Base-by-base conservation (phyloP, 1,140 invertebrate species). In the Pseudomyrmex sp. region DNA sequence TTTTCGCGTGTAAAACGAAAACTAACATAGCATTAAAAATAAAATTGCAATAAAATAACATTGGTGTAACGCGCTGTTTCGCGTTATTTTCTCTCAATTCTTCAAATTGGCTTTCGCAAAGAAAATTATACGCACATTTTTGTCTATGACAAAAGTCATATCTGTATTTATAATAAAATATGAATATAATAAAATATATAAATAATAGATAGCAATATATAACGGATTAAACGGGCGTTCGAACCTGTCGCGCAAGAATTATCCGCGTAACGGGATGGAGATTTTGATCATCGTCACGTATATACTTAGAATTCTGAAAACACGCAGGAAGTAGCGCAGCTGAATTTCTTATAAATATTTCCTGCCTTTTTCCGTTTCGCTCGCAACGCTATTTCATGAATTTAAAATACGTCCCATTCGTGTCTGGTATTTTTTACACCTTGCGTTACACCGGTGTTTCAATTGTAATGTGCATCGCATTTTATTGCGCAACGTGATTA, bases 301-400 rank as follows among this genome's bases (percentile, higher is more conserved):
- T 79, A 69, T 68, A 68, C 50, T 68, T 20, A 23, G 50, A 68
- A 54, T 76, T 54, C 61, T 76, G 50, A 66, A 35, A 58, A 69
- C 20, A 10, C 18, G 5, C 63, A 48, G 23, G 68, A 70, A 70
- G 20, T 48, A 35, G 65, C 35, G 35, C 20, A 23, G 50, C 20
- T 79, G 54, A 79, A 79, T 54, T 77, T 69, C 18, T 79, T 46
- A 77, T 68, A 35, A 77, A 48, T 58, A 79, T 79, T 23, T 79
- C 52, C 2, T 35, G 56, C 48, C 23, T 70, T 12, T 26, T 52
- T 52, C 35, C 35, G 35, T 35, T 35, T 35, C 5, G 0, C 35
- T 23, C 35, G 10, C 12, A 56, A 68, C 8, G 18, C 18, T 46
- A 68, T 56, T 69, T 58, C 10, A 26, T 15, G 66, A 79, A 68